Conservation (phyloP, 1,140 invertebrate species). For the Acromyrmex charruanus region DNA sequence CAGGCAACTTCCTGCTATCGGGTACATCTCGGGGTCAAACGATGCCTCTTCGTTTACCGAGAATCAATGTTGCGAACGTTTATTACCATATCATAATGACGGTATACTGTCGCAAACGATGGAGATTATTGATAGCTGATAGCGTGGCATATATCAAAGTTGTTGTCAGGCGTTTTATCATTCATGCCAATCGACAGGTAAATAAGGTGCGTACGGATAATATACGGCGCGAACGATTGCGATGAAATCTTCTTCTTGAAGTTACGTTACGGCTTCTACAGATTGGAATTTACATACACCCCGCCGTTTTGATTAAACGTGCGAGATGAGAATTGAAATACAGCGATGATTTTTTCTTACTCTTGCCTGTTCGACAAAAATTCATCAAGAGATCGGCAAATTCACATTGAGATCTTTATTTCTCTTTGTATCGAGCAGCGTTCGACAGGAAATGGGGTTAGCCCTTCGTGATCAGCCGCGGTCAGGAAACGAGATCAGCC, state of each 20-base stretch:
- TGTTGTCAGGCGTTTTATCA: constrained; percentile 64
- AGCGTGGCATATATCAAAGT: constrained; percentile 53
- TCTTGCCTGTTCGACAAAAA: constrained; percentile 40
- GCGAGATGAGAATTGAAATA: constrained; percentile 23
- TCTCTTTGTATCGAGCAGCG: constrained; percentile 33
- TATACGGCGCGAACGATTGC: constrained; percentile 26
- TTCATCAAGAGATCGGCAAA: constrained; percentile 9
- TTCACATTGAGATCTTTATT: constrained; percentile 27
- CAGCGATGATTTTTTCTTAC: not conserved
- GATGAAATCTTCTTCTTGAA: constrained; percentile 32
- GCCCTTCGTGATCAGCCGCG: constrained; percentile 66
- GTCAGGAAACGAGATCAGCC: constrained; percentile 65
- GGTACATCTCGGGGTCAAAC: constrained; percentile 33
- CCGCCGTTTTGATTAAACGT: constrained; percentile 9
- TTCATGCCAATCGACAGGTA: constrained; percentile 34
- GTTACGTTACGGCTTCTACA: constrained; percentile 21
- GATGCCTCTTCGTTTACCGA: constrained; percentile 52
- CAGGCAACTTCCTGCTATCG: constrained; percentile 56
- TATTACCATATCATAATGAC: constrained; percentile 66
- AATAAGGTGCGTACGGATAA: constrained; percentile 47
- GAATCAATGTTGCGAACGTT: constrained; percentile 43
- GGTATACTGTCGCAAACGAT: constrained; percentile 36
- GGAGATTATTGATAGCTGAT: constrained; percentile 67
- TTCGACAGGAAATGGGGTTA: constrained; percentile 71
- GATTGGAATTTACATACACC: constrained; percentile 18